Base-by-base conservation (phyloP, 2,888 invertebrate genomes). In the Harpalus rubripes region DNA sequence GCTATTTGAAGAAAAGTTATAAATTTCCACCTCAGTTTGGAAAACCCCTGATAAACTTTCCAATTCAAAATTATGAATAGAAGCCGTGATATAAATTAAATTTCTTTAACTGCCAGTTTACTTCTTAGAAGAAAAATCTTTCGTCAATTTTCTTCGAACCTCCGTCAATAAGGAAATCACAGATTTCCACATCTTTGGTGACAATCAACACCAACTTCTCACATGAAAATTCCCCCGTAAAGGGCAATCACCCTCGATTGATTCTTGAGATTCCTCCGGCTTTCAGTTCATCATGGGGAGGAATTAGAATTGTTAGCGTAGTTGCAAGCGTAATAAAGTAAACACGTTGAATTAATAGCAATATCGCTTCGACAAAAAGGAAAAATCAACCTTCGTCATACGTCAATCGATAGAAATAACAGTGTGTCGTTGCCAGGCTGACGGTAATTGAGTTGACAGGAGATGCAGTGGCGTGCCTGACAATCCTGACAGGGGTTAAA, bases 361-460 rank as follows among this genome's bases (percentile, higher is more conserved):
- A 22, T 63, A 63, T 63, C 63, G 26, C 3, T 26, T 26, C 4
- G 32, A 15, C n/a, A 15, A 68, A 39, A 68, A 32, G 68, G 12
- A 68, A 68, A 68, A 68, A 15, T 68, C 22, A 39, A 68, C 68
- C 68, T 32, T 68, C 68, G 68, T 68, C 68, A 68, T n/a, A 39
- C 68, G 39, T 68, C 68, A 68, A 68, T 68, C 68, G 68, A 68
- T 68, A 68, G 0, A 39, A 68, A 15, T 68, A 68, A 68, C 68
- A 68, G 68, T 12, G 12, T 63, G 26, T 63, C 63, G 26, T 63
- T 63, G 22, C 26, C 63, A 7, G 32, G 1, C 15, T 68, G 41
- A 68, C 15, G 8, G 68, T 68, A 68, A 68, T 68, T 68, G 68
- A 68, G 68, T 68, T 68, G 68, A 68, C 68, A 68, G 68, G 26